These are phyloP conservation scores for Porites lobata DNA, from an alignment of 92 coral and sea anemone species.

Conservation along the genomic window DNA sequence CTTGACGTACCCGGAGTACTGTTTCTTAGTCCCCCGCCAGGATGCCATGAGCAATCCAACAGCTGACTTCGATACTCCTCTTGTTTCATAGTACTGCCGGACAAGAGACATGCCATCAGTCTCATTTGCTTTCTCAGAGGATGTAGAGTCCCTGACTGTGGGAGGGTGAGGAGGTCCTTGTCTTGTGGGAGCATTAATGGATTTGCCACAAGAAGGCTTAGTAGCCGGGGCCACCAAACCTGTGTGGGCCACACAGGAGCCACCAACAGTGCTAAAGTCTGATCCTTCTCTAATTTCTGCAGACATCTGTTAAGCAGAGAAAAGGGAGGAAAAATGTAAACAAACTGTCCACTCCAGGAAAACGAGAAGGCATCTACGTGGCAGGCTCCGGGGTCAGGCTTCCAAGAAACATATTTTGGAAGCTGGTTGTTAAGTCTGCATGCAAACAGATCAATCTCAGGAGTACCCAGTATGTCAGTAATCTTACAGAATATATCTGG, in stretches of 20 bases:
- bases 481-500: constrained; percentile 39
- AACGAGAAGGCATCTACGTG: constrained; percentile 45
- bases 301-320: constrained; percentile 21
- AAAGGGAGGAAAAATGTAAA: constrained; percentile 43
- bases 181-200: constrained; percentile 50
- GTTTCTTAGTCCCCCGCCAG: constrained; percentile 60
- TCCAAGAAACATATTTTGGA: constrained; percentile 48
- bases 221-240: constrained; percentile 27
- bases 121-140: constrained; percentile 40
- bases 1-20: constrained; percentile 35
- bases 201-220: constrained; percentile 7
- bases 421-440: constrained; percentile 41
- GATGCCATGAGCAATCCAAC: constrained; percentile 48
- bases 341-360: constrained; percentile 37
- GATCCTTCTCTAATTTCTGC: constrained; percentile 27
- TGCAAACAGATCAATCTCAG: constrained; percentile 48
- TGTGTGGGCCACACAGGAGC: constrained; percentile 55
- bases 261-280: constrained; percentile 22
- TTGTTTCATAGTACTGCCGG: constrained; percentile 49
- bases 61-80: constrained; percentile 61
- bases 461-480: constrained; percentile 19
- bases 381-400: constrained; percentile 64
- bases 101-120: constrained; percentile 52
- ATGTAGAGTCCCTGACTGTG: constrained; percentile 49
- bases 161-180: constrained; percentile 40